Evolutionary conservation across 2,888 invertebrate genomes (phyloP).

Genomic region (Apamea epomidion): DNA sequence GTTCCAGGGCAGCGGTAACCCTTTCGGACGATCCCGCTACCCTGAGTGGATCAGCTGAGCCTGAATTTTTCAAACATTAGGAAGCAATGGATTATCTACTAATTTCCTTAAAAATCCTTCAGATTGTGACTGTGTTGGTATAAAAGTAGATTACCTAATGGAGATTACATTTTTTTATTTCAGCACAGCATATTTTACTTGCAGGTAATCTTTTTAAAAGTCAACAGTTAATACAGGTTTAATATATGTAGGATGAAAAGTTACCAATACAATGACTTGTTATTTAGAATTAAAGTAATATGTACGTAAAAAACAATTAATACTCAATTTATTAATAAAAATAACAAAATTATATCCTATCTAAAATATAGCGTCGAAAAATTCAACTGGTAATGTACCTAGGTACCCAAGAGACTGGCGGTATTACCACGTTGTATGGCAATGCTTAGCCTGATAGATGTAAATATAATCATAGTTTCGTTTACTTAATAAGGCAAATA

Average conservation of each 20-base stretch:
- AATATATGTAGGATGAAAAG: neutral
- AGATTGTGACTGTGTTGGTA: neutral
- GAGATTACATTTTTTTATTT: neutral
- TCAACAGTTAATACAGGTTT: neutral
- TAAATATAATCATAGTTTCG: neutral
- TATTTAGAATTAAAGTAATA: no score
- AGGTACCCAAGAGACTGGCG: no score
- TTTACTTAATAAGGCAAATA: neutral
- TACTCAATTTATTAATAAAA: no score
- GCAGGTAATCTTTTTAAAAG: neutral
- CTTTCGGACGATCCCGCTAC: no score
- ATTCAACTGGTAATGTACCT: no score
- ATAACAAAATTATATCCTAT: no score
- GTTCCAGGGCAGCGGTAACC: no score
- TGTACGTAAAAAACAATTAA: no score
- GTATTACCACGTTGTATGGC: no score
- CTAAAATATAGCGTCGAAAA: no score
- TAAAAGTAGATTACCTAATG: neutral
- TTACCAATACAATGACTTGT: no score
- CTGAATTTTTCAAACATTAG: neutral
- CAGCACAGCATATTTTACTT: neutral
- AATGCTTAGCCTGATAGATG: neutral
- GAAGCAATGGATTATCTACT: neutral
- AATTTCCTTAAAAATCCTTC: neutral
- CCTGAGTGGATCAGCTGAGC: neutral